Evolutionary conservation across 2,888 invertebrate genomes (phyloP), one percentile per base, ranked within the genome.

Genomic region (Troilus luridus): DNA sequence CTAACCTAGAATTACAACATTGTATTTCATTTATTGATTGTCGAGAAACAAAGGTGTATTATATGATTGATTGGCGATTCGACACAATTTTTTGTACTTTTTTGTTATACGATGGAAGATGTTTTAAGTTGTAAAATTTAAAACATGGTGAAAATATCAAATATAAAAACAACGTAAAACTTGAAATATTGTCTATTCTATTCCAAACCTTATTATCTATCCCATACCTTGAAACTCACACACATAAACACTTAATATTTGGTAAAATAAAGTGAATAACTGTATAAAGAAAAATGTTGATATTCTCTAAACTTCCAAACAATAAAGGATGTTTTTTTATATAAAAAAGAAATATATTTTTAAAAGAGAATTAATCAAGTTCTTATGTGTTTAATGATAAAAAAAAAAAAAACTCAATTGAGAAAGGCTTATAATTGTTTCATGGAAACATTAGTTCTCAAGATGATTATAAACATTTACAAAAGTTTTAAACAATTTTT

Each of bases 11-110:
- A 90, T 60, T 59, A 60, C 90, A 77, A 90, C 90, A 85, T 90
- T 90, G 90, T 90, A 90, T 90, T 90, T 85, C 85, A 59, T 90
- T 85, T 85, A 64, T 90, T 64, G 88, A 90, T 81, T 88, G 90
- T 90, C 85, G 59, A 85, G 62, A 77, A 88, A 62, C 21, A 64
- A 56, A 56, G 27, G 85, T 90, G 90, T 90, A 90, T 90, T 91
- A 88, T 91, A 88, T 56, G 85, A 88, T 72, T 88, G 62, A 59
- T 89, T 91, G 89, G 91, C 90, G 91, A 91, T 90, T 92, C 91
- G 77, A 91, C 91, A 91, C 91, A 91, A 88, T 91, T 92, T 92
- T 92, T 92, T 92, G 92, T 92, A 92, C 92, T 92, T 93, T 85
- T 93, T 92, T 92, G 93, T 93, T 93, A 93, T 92, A 88, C 89